These are phyloP conservation scores for Pachycephala philippinensis DNA, from an alignment of 2,113 vertebrate species.

Conservation along the genomic window DNA sequence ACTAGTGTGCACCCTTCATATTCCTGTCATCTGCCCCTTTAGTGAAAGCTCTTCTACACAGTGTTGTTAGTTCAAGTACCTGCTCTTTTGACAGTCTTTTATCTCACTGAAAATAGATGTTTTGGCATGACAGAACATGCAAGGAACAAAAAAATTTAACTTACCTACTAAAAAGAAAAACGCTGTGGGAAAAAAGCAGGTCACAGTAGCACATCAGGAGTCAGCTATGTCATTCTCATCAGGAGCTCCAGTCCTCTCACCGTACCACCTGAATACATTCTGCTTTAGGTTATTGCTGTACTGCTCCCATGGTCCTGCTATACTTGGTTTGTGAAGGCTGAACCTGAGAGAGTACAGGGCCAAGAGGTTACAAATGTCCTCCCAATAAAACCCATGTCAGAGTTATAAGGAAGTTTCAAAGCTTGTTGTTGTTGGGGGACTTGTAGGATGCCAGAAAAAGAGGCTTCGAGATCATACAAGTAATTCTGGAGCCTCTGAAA, in stretches of 20 bases:
- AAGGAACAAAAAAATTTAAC: background rate
- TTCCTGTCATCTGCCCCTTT: background rate
- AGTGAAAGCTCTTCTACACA: background rate
- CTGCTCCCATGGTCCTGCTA: background rate
- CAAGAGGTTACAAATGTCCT: background rate
- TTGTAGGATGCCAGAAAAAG: background rate
- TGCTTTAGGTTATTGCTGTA: background rate
- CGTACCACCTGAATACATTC: background rate
- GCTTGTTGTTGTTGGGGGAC: background rate
- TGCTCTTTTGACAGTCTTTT: slow-evolving; percentile 5
- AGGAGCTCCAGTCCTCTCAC: background rate
- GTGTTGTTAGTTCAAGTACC: background rate
- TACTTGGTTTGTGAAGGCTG: background rate
- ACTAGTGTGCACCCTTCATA: background rate
- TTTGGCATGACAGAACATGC: background rate
- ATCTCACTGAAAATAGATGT: background rate
- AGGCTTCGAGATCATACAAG: background rate
- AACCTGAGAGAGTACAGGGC: background rate
- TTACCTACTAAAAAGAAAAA: background rate
- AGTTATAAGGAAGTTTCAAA: background rate
- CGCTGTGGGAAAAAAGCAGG: background rate
- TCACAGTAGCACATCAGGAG: background rate
- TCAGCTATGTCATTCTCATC: background rate
- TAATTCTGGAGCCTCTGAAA: background rate
- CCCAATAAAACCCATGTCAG: background rate